Percentiles rank a stretch among this genome's conserved stretches.
Evolutionary conservation across 2,888 invertebrate genomes (phyloP).

Genomic region (Morpho helenor): DNA sequence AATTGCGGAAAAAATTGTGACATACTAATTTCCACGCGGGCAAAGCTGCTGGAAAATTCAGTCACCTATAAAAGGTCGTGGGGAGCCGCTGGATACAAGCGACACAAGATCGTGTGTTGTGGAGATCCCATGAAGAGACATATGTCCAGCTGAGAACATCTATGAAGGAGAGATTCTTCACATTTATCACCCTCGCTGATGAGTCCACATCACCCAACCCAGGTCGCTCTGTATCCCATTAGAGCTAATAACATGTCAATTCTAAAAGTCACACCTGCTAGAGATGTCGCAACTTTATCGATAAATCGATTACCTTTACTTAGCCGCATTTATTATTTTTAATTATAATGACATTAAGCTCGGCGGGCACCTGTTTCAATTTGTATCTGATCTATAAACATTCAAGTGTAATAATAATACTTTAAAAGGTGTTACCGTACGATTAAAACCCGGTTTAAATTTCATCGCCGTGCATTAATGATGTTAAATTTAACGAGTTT

Average conservation of each 20-base stretch:
- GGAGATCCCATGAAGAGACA: too few species aligned
- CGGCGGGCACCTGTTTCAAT: slow-evolving; percentile 17
- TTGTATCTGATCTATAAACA: slow-evolving; percentile 7
- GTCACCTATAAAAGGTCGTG: too few species aligned
- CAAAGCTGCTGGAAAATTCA: too few species aligned
- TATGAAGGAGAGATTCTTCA: too few species aligned
- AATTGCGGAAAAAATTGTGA: too few species aligned
- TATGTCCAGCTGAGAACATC: too few species aligned
- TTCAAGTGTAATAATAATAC: slow-evolving; percentile 2
- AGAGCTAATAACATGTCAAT: too few species aligned
- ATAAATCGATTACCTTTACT: slow-evolving; percentile 22
- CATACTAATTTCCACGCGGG: too few species aligned
- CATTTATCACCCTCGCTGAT: too few species aligned
- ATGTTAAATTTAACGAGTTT: neutral
- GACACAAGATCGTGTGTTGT: too few species aligned
- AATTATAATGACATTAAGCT: slow-evolving; percentile 21
- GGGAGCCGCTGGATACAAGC: too few species aligned
- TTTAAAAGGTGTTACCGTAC: slow-evolving; percentile 6
- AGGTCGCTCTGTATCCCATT: too few species aligned
- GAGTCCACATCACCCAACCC: neutral
- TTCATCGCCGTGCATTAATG: slow-evolving; percentile 1
- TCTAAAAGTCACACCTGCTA: slow-evolving; percentile 36
- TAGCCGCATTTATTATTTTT: slow-evolving; percentile 14
- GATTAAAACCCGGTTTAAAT: slow-evolving; percentile 3
- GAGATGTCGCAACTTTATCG: slow-evolving; percentile 25